Percentiles rank a stretch among this genome's conserved stretches.
phyloP scores from a whole-genome alignment of 2,888 invertebrate species.

The Lycia hirtaria region DNA sequence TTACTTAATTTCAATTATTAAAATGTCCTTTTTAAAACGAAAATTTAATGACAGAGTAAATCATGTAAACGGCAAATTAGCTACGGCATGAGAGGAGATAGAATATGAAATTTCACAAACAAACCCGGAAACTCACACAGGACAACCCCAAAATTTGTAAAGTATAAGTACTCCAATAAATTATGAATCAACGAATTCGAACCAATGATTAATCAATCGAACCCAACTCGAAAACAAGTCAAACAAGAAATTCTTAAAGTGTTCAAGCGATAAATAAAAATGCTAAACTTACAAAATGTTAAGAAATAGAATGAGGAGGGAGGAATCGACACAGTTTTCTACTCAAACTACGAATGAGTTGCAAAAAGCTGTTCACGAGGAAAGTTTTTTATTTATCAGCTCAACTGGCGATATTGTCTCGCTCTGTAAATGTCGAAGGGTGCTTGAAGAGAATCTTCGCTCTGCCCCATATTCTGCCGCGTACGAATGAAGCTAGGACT shows the following conservation, averaged over 20 bases:
- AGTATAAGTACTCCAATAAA: constrained; percentile 9
- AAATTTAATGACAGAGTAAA: no score
- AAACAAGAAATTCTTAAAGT: not conserved
- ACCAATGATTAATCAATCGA: constrained; percentile 16
- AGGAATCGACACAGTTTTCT: constrained; percentile 42
- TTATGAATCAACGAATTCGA: constrained; percentile 20
- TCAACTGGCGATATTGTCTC: constrained; percentile 39
- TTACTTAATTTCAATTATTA: no score
- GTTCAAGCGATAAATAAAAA: constrained; percentile 9
- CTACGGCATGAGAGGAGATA: not conserved
- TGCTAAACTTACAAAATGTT: constrained; percentile 21
- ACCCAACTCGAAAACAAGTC: constrained; percentile 5
- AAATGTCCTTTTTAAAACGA: no score
- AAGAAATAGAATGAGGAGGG: constrained; percentile 23
- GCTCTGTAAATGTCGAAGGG: constrained; percentile 24
- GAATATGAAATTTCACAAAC: not conserved
- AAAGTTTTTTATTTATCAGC: constrained; percentile 43
- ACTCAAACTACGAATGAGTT: constrained; percentile 37
- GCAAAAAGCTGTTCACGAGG: constrained; percentile 33
- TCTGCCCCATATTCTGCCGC: constrained; percentile 24
- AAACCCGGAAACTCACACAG: constrained; percentile 1
- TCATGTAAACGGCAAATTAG: not conserved
- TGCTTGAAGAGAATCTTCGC: constrained; percentile 22
- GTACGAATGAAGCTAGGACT: constrained; percentile 19
- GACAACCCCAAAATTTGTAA: not conserved